Base-by-base conservation (phyloP, 2,888 invertebrate species). In the Platerodrilus igneus region DNA sequence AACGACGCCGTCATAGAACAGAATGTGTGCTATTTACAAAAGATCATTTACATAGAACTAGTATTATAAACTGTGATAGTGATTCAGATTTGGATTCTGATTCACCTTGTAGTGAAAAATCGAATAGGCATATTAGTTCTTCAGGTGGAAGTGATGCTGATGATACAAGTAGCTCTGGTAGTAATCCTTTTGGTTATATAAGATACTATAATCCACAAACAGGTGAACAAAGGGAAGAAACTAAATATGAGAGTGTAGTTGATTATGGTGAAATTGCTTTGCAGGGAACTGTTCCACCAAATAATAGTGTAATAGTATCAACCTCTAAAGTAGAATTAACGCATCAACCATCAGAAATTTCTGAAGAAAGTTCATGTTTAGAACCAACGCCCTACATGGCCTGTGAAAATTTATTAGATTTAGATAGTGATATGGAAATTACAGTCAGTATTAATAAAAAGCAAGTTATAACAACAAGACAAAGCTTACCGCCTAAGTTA, bases 401-500 rank as follows among this genome's bases (percentile, higher is more conserved):
- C 6, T 83, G 79, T 59, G 83, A 83, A 63, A 77, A 84, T 70
- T 67, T 84, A 47, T 73, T 76, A 7, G 77, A 79, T 62, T 72
- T 83, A 57, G 76, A 78, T 58, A 78, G 77, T 55, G 75, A 76
- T 60, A 71, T 71, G 6, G 72, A 72, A 60, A 72, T 79, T 23
- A 67, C 69, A 49, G 55, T 51, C 3, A 47, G 52, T 21, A 53
- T 57, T 4, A 54, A 59, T n/a, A 56, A 47, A 32, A 32, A 40
- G 17, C 58, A 57, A 42, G 39, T 60, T 21, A 64, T 64, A 7
- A 52, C 55, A 45, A 75, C 73, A 18, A 71, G 83, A 16, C 79
- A 80, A 51, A 83, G 82, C 60, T 81, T 79, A 64, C 83, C 83
- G 4, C 76, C 78, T 49, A 74, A 74, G 41, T 76, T 77, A 58